Evolutionary conservation across 2,888 invertebrate genomes (phyloP).

Genomic region (Aricia artaxerxes): DNA sequence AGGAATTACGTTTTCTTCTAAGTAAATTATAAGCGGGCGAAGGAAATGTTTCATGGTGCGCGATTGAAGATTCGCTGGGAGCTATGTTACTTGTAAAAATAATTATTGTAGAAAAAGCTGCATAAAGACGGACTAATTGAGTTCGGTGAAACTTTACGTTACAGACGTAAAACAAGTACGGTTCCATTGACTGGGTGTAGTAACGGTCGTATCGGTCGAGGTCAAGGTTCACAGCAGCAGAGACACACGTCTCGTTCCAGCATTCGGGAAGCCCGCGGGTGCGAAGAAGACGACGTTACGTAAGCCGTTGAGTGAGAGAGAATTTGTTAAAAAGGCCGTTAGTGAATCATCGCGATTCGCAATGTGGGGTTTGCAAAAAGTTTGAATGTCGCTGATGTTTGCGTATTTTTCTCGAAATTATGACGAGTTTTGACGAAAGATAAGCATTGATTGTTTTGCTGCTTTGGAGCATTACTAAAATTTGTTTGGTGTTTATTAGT

Average conservation of each 20-base stretch:
- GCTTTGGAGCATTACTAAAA: no score
- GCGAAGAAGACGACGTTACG: slow-evolving; percentile 35
- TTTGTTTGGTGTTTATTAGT: no score
- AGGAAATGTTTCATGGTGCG: no score
- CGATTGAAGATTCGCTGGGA: no score
- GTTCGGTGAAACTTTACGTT: not conserved
- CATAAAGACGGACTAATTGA: not conserved
- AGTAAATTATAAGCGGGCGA: no score
- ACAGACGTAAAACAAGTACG: slow-evolving; percentile 33
- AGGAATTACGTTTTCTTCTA: no score
- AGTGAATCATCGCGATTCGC: slow-evolving; percentile 41
- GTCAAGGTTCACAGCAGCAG: slow-evolving; percentile 63
- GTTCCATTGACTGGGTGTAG: slow-evolving; percentile 49
- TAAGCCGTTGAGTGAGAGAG: slow-evolving; percentile 18
- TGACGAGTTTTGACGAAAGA: not conserved
- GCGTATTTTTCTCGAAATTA: not conserved
- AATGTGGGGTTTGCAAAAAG: slow-evolving; percentile 14
- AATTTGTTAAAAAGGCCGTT: slow-evolving; percentile 36
- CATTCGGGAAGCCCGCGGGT: slow-evolving; percentile 29
- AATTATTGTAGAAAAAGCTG: not conserved
- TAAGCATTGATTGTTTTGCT: no score
- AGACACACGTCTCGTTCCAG: slow-evolving; percentile 38
- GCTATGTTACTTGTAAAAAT: no score
- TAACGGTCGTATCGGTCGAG: slow-evolving; percentile 50
- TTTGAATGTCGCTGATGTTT: not conserved